phyloP scores from a whole-genome alignment of 2,797 vertebrate genomes.

The Nannoperca obscura region DNA sequence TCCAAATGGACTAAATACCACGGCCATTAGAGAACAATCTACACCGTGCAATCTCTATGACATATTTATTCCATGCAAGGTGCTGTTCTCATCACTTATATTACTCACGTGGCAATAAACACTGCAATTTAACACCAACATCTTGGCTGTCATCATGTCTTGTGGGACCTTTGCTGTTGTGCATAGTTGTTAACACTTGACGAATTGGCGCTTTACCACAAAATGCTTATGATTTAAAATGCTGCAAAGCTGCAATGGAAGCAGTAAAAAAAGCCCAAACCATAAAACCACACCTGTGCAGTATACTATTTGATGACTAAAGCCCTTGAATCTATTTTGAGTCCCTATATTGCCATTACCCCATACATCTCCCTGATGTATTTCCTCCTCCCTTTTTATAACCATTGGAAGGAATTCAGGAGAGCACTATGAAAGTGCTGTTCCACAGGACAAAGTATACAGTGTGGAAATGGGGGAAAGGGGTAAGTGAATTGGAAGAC shows the following conservation, averaged over 20 bases:
- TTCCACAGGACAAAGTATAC: slow-evolving; percentile 86
- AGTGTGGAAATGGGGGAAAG: slow-evolving; percentile 85
- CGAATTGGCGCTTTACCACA: slow-evolving; percentile 29
- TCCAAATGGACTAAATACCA: background rate
- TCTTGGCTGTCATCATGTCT: slow-evolving; percentile 47
- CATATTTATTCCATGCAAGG: slow-evolving; percentile 39
- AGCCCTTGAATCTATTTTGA: slow-evolving; percentile 72
- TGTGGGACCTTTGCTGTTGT: slow-evolving; percentile 32
- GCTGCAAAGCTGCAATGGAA: slow-evolving; percentile 60
- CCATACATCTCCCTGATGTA: slow-evolving; percentile 61
- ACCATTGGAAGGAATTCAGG: slow-evolving; percentile 87
- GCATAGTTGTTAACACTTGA: slow-evolving; percentile 57
- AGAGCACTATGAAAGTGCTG: slow-evolving; percentile 84
- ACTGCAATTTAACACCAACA: slow-evolving; percentile 38
- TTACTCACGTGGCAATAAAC: slow-evolving; percentile 47
- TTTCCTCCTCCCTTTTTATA: slow-evolving; percentile 76
- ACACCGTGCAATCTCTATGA: slow-evolving; percentile 17
- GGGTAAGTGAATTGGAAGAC: slow-evolving; percentile 79
- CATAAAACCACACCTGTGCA: slow-evolving; percentile 72
- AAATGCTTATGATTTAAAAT: slow-evolving; percentile 63
- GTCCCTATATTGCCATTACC: slow-evolving; percentile 54
- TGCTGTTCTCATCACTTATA: slow-evolving; percentile 37
- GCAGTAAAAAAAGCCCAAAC: slow-evolving; percentile 57
- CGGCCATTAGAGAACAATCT: slow-evolving; percentile 3
- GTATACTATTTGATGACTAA: slow-evolving; percentile 60